These are phyloP conservation scores for Portevinia maculata DNA, from an alignment of 2,888 invertebrate species.

Conservation along the genomic window DNA sequence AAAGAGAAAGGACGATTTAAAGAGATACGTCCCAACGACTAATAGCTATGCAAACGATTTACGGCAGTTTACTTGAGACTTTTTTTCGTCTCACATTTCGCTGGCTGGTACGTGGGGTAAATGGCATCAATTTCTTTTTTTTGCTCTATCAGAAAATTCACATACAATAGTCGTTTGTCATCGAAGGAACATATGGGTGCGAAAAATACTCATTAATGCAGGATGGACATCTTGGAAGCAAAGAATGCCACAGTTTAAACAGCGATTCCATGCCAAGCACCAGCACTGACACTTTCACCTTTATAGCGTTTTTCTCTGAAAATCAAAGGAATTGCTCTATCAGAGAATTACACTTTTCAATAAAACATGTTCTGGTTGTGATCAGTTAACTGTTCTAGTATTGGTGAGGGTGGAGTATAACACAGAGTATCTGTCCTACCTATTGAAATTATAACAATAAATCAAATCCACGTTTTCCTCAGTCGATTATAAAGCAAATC, in stretches of 20 bases:
- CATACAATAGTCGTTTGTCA: slow-evolving; percentile 2
- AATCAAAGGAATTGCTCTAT: no score
- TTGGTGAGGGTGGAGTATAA: no score
- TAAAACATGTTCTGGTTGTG: no score
- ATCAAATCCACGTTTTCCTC: no score
- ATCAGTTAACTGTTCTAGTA: no score
- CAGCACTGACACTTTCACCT: not conserved
- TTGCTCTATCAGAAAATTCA: slow-evolving; percentile 7
- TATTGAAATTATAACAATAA: no score
- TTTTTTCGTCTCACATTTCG: not conserved
- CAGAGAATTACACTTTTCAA: no score
- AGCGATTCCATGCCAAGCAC: slow-evolving; percentile 12
- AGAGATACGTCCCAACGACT: slow-evolving; percentile 15
- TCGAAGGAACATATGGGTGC: not conserved
- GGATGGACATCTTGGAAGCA: not conserved
- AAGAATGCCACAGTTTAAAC: slow-evolving; percentile 8
- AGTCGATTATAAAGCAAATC: no score
- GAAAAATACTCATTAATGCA: not conserved
- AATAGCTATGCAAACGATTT: slow-evolving; percentile 27
- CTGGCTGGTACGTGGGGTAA: not conserved
- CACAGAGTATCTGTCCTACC: no score
- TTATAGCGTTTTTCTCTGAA: no score
- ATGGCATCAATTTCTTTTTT: slow-evolving; percentile 8
- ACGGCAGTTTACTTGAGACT: slow-evolving; percentile 19
- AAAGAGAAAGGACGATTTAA: slow-evolving; percentile 9